phyloP scores from a whole-genome alignment of 2,797 vertebrate species.

The Eulemur mongoz region DNA sequence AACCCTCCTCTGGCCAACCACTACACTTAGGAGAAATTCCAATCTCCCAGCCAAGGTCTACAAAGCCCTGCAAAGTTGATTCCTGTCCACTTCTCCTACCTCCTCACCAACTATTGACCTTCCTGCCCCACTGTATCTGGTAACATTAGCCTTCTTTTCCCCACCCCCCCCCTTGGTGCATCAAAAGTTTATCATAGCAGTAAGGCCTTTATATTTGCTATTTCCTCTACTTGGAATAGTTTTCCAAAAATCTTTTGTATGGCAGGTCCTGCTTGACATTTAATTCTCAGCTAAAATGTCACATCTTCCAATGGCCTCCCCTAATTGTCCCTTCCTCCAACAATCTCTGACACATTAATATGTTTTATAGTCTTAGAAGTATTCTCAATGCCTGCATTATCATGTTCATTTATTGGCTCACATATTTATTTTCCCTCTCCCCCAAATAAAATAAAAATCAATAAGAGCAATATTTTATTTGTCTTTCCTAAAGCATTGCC shows the following conservation, averaged over 20 bases:
- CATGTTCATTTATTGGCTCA: not conserved
- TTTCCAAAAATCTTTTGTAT: not conserved
- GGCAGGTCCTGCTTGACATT: not conserved
- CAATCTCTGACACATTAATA: not conserved
- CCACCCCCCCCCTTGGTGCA: not conserved
- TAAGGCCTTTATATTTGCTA: not conserved
- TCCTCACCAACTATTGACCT: not conserved
- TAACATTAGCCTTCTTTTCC: not conserved
- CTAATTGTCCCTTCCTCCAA: not conserved
- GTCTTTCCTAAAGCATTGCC: not conserved
- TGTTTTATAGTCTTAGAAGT: not conserved
- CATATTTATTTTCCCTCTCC: not conserved
- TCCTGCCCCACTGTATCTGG: too few species aligned
- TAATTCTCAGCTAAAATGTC: constrained; percentile 15
- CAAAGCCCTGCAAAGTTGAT: not conserved
- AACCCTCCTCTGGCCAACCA: not conserved
- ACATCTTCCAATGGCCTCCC: not conserved
- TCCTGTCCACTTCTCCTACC: not conserved
- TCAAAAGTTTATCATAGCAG: not conserved
- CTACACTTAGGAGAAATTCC: not conserved
- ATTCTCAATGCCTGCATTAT: not conserved
- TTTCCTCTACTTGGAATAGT: not conserved
- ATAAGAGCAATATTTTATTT: not conserved
- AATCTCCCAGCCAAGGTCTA: not conserved
- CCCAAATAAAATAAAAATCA: constrained; percentile 45